These are phyloP conservation scores for Podarcis muralis DNA, from an alignment of 2,113 vertebrate genomes.

Conservation along the genomic window DNA sequence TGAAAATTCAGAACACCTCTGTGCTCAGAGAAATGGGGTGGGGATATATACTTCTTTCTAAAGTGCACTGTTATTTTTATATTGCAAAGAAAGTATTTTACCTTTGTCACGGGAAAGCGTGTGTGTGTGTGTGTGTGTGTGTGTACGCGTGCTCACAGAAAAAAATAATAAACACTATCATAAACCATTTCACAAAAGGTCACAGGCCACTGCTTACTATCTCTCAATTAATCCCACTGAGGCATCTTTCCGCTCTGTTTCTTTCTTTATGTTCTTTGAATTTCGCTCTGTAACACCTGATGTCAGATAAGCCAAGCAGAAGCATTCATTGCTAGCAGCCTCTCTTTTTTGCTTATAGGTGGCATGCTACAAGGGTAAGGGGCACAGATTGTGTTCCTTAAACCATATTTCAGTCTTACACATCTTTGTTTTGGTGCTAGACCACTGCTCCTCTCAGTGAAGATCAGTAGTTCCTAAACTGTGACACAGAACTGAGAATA, in stretches of 20 bases:
- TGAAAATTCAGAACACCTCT: not conserved
- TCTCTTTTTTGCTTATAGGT: slow-evolving; percentile 8
- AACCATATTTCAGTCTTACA: not conserved
- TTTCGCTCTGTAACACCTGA: slow-evolving; percentile 29
- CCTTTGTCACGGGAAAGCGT: not conserved
- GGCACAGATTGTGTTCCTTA: not conserved
- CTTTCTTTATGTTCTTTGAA: slow-evolving; percentile 46
- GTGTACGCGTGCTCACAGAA: not conserved
- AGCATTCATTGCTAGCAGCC: not conserved
- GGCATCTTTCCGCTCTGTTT: slow-evolving; percentile 71
- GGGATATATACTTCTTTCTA: not conserved
- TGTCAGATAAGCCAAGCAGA: slow-evolving; percentile 25
- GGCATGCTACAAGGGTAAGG: not conserved
- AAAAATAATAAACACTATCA: slow-evolving; percentile 40
- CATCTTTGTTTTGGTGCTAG: not conserved
- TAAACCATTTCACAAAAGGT: slow-evolving; percentile 51
- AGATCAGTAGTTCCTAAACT: not conserved
- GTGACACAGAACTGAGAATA: not conserved
- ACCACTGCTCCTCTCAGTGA: not conserved
- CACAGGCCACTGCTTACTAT: slow-evolving; percentile 68
- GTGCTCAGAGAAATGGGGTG: not conserved
- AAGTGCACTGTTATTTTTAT: not conserved
- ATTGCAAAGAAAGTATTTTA: slow-evolving; percentile 32
- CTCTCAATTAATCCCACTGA: slow-evolving; percentile 63
- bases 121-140: not conserved